Percentiles rank a stretch among this genome's conserved stretches.
These are phyloP conservation scores for Macrosoma leucophasiata DNA, from an alignment of 2,888 invertebrate genomes.

Conservation along the genomic window DNA sequence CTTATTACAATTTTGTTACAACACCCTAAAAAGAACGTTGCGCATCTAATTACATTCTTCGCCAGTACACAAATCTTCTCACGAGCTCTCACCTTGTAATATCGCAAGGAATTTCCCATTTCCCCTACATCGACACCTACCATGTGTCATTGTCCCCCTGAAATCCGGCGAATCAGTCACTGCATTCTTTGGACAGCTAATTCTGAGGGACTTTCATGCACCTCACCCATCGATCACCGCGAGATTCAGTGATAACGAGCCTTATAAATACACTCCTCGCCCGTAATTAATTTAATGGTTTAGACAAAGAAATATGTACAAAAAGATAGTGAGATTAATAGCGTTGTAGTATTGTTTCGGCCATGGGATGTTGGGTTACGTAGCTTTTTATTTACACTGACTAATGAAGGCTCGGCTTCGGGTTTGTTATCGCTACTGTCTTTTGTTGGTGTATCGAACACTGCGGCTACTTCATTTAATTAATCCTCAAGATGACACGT, in stretches of 20 bases:
- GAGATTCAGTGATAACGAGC: conserved; percentile 74
- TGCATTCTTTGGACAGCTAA: conserved; percentile 73
- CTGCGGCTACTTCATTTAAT: too few species aligned
- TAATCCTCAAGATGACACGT: too few species aligned
- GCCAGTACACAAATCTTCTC: too few species aligned
- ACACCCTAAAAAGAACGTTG: too few species aligned
- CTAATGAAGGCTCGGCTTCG: conserved; percentile 54
- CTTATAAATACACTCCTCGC: conserved; percentile 72
- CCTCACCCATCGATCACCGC: conserved; percentile 63
- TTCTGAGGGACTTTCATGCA: conserved; percentile 67
- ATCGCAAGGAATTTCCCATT: conserved; percentile 61
- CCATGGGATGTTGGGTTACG: conserved; percentile 36
- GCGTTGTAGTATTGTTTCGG: conserved; percentile 52
- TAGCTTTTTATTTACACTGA: conserved; percentile 45
- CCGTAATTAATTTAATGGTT: conserved; percentile 75
- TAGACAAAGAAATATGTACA: conserved; percentile 74
- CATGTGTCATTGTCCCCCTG: conserved; percentile 51
- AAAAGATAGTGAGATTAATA: conserved; percentile 71
- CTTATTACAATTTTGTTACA: too few species aligned
- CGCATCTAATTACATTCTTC: too few species aligned
- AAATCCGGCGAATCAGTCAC: conserved; percentile 59
- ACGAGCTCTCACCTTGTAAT: conserved; percentile 47
- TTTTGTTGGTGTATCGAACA: too few species aligned
- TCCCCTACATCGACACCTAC: conserved; percentile 58
- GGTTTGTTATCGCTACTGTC: too few species aligned